phyloP scores from a whole-genome alignment of 2,797 vertebrate species.

The Halcyon badia region DNA sequence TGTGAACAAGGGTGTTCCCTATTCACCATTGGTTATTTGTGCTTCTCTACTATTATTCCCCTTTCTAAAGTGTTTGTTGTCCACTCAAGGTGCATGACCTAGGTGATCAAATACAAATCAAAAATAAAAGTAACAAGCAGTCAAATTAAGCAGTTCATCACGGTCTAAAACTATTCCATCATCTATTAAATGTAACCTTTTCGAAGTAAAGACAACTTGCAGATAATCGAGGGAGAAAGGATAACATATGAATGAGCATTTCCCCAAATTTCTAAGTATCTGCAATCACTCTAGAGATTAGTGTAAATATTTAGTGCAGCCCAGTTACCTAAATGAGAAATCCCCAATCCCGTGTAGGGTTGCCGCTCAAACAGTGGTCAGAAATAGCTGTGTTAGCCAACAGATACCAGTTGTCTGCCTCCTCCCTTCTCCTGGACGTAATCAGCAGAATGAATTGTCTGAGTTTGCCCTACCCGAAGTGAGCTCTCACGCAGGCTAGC shows the following conservation, averaged over 20 bases:
- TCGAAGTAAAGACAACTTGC: background rate
- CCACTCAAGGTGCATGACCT: conserved; percentile 54
- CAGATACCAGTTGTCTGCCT: background rate
- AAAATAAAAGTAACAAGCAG: conserved; percentile 49
- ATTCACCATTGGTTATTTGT: conserved; percentile 50
- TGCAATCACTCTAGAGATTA: background rate
- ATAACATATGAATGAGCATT: background rate
- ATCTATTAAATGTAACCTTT: conserved; percentile 19
- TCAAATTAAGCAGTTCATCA: conserved; percentile 39
- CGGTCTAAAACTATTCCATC: conserved; percentile 20
- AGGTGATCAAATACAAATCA: conserved; percentile 52
- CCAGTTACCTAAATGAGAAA: background rate
- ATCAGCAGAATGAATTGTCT: background rate
- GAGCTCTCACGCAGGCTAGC: background rate
- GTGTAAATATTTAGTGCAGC: background rate
- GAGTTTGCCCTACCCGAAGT: background rate
- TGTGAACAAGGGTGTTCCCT: conserved; percentile 58
- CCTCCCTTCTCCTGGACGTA: background rate
- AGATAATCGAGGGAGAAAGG: background rate
- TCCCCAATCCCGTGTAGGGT: rapidly evolving
- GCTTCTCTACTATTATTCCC: conserved; percentile 48
- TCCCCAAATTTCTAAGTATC: background rate
- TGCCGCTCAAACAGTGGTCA: background rate
- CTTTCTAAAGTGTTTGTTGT: conserved; percentile 42
- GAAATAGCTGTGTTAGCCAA: background rate